These are phyloP conservation scores for Synchiropus splendidus DNA, from an alignment of 2,113 vertebrate species.

Conservation along the genomic window DNA sequence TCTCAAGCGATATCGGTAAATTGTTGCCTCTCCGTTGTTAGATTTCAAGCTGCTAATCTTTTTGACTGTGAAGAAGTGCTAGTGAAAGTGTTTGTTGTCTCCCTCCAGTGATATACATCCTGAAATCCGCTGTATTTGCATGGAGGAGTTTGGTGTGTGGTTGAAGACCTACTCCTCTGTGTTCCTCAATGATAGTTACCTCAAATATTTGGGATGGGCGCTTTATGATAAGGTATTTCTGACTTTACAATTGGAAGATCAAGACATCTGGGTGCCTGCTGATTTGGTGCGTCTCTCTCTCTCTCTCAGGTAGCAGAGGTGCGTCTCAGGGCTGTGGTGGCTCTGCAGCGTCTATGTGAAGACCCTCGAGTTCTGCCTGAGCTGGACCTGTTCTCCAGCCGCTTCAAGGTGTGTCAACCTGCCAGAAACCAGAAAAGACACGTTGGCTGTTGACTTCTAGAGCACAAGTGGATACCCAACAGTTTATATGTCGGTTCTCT, in stretches of 20 bases:
- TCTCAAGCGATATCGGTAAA: constrained; percentile 80
- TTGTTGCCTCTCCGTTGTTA: not conserved
- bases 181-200: constrained; percentile 80
- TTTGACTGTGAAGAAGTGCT: not conserved
- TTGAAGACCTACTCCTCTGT: constrained; percentile 74
- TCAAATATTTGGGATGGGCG: constrained; percentile 90
- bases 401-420: constrained; percentile 77
- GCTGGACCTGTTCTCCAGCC: constrained; percentile 81
- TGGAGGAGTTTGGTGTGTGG: constrained; percentile 81
- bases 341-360: constrained; percentile 74
- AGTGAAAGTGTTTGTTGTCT: constrained; percentile 6
- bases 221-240: constrained; percentile 75
- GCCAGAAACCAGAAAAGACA: not conserved
- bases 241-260: not conserved
- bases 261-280: not conserved
- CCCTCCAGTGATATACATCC: constrained; percentile 74
- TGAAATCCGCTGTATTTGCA: constrained; percentile 79
- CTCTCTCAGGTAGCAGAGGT: constrained; percentile 75
- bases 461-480: not conserved
- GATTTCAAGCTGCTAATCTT: not conserved
- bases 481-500: constrained; percentile 2
- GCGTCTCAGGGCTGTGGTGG: constrained; percentile 77
- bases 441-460: not conserved
- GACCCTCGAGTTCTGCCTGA: constrained; percentile 69
- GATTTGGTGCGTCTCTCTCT: not conserved